These are phyloP conservation scores for Lophura nycthemera DNA, from an alignment of 2,113 vertebrate genomes.

Conservation along the genomic window DNA sequence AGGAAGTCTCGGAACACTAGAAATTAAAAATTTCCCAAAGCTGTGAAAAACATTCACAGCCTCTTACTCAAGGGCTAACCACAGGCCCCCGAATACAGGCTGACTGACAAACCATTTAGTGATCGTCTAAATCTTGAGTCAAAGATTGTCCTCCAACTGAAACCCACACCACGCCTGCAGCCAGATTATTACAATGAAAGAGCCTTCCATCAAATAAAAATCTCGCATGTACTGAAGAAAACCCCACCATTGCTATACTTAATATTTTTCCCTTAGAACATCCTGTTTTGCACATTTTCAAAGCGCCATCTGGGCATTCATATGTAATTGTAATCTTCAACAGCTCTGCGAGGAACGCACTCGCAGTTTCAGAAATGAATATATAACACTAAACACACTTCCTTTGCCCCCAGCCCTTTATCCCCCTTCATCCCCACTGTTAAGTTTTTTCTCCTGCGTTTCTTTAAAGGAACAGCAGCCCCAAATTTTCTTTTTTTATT, in stretches of 20 bases:
- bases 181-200: neutral
- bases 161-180: neutral
- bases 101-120: neutral
- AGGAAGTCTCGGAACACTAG: neutral
- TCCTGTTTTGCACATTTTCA: neutral
- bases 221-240: neutral
- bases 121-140: neutral
- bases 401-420: neutral
- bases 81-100: neutral
- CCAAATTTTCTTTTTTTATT: too few relatives aligned
- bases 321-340: neutral
- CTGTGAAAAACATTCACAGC: neutral
- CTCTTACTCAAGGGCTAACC: neutral
- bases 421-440: neutral
- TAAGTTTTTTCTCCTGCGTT: neutral
- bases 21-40: neutral
- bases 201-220: neutral
- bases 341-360: neutral
- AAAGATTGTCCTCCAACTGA: neutral
- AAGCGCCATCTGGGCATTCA: neutral
- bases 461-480: neutral
- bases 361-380: neutral
- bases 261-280: neutral
- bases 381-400: neutral
- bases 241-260: neutral